phyloP scores from a whole-genome alignment of 2,797 vertebrate genomes.

The Labroides dimidiatus region DNA sequence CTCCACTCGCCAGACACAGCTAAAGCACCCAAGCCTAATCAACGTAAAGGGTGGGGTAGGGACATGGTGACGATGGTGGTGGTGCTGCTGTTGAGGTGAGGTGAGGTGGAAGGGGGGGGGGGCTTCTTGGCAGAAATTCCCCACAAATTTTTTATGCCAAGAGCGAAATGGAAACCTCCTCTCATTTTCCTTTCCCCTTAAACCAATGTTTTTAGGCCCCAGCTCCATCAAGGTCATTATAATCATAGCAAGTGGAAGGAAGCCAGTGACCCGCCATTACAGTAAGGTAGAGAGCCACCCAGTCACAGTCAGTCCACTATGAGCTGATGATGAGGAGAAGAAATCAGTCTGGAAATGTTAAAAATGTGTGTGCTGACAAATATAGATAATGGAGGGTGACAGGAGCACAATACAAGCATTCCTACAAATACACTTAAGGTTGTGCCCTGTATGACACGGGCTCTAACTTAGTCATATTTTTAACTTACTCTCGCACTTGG shows the following conservation, averaged over 20 bases:
- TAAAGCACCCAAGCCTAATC: constrained; percentile 75
- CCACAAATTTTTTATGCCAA: constrained; percentile 85
- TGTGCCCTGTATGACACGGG: constrained; percentile 43
- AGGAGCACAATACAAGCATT: constrained; percentile 48
- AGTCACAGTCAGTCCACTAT: constrained; percentile 74
- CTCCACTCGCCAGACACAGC: constrained; percentile 67
- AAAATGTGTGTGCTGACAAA: constrained; percentile 73
- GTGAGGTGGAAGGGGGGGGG: constrained; percentile 44
- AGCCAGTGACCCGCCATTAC: constrained; percentile 86
- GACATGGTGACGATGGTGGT: constrained; percentile 41
- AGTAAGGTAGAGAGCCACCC: constrained; percentile 74
- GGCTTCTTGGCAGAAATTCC: constrained; percentile 83
- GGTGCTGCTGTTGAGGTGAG: not conserved
- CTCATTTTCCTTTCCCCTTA: constrained; percentile 87
- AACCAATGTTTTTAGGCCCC: constrained; percentile 88
- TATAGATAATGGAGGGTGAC: constrained; percentile 60
- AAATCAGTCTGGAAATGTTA: constrained; percentile 66
- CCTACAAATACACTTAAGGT: constrained; percentile 47
- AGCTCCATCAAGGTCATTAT: constrained; percentile 88
- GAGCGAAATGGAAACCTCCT: constrained; percentile 88
- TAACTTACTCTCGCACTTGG: constrained; percentile 27
- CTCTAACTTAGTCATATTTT: constrained; percentile 20
- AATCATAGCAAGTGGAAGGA: constrained; percentile 87
- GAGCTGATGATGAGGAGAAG: constrained; percentile 66
- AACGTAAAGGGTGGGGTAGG: constrained; percentile 48